Percentiles rank a stretch among this genome's conserved stretches.
Evolutionary conservation across 1,140 invertebrate species (phyloP).

Genomic region (Pantala flavescens): DNA sequence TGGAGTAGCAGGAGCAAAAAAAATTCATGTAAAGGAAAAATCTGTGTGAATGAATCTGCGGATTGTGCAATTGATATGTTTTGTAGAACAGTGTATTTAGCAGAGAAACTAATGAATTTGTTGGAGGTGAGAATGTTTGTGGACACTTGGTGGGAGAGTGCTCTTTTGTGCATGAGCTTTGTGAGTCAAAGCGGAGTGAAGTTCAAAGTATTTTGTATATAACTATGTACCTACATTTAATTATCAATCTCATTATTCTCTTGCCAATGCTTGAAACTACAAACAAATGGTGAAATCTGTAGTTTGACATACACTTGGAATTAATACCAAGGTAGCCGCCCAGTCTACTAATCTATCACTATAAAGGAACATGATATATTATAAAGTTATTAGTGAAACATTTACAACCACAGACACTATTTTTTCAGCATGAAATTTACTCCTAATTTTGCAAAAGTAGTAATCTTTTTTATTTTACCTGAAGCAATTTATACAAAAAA

Average conservation of each 20-base stretch:
- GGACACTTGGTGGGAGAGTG: not conserved
- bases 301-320: not conserved
- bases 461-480: not conserved
- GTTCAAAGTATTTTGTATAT: slow-evolving; percentile 10
- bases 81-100: slow-evolving; percentile 2
- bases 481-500: not conserved
- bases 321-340: not conserved
- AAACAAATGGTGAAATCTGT: not conserved
- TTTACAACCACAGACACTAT: slow-evolving; percentile 1
- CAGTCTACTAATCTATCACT: not conserved
- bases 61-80: not conserved
- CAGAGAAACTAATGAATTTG: not conserved
- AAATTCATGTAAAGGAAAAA: not conserved
- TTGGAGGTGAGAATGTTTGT: not conserved
- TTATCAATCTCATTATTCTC: not conserved
- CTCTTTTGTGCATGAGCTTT: slow-evolving; percentile 1
- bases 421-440: slow-evolving; percentile 4
- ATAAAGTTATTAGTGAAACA: not conserved
- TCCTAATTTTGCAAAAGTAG: not conserved
- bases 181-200: not conserved
- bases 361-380: not conserved
- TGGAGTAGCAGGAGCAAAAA: not conserved
- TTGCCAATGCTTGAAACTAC: slow-evolving; percentile 5
- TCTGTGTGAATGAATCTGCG: not conserved
- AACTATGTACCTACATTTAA: slow-evolving; percentile 10